Conservation (phyloP, 1,140 invertebrate species). For the Lethrus apterus region DNA sequence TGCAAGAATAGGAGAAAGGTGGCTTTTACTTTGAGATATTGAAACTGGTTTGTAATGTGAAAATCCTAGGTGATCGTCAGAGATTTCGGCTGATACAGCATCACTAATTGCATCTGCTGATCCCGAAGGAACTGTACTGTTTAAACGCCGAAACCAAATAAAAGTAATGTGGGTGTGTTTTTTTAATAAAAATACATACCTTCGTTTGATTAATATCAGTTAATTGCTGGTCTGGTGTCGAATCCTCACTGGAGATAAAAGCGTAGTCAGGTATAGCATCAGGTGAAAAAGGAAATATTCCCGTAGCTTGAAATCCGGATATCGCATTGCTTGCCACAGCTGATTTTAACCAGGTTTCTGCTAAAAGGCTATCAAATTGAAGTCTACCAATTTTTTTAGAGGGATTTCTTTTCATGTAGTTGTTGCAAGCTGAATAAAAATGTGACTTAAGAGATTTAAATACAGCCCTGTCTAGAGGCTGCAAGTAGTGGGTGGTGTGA, state of each 20-base stretch:
- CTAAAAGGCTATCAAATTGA: not conserved
- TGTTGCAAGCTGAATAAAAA: not conserved
- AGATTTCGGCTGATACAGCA: not conserved
- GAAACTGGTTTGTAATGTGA: too few species aligned
- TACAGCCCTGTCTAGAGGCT: constrained; percentile 21
- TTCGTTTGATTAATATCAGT: not conserved
- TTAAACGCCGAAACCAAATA: not conserved
- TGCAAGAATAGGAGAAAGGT: too few species aligned
- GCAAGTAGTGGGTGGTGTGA: constrained; percentile 34
- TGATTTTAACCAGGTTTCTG: not conserved
- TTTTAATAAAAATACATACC: not conserved
- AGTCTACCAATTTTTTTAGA: not conserved
- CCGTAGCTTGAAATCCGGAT: constrained; percentile 19
- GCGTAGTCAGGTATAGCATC: not conserved
- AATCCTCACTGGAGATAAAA: not conserved
- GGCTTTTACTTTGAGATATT: too few species aligned
- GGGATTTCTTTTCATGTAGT: not conserved
- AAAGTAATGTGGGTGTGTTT: not conserved
- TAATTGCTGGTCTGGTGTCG: not conserved
- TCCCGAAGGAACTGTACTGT: not conserved
- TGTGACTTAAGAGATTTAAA: constrained; percentile 21
- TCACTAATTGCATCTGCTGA: not conserved
- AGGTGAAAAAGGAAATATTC: constrained; percentile 26
- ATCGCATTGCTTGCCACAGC: constrained; percentile 14
- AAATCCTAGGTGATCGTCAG: too few species aligned